Base-by-base conservation (phyloP, 2,888 invertebrate species). In the Pteria penguin region DNA sequence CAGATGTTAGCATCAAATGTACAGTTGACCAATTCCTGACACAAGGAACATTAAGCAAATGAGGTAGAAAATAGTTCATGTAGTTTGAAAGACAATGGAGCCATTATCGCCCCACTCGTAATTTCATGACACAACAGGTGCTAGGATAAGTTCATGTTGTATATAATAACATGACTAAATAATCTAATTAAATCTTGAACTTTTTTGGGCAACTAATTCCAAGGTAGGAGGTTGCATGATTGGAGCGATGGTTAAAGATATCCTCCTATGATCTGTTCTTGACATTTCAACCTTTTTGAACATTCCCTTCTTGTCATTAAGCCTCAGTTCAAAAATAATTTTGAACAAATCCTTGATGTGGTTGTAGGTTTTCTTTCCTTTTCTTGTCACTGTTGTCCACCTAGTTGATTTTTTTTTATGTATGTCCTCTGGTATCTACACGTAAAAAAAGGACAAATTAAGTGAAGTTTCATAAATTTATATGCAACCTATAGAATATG, bases 361-460 rank as follows among this genome's bases (percentile, higher is more conserved):
- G 1, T 11, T 32, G 45, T 78, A 78, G 8, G 24, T 36, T 63
- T 75, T 78, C 52, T 52, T 24, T 8, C 54, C 58, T 31, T 72
- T 67, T 1, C 60, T 55, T 45, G 54, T 58, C 14, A 24, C 22
- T 26, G 67, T 58, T 26, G 75, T 36, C 78, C 78, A 78, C 36
- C 72, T 60, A 4, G 29, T 62, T 27, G 75, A 75, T n/a, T n/a
- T 58, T 78, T 75, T 58, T 75, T 78, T 26, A 61, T 75, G 60
- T 36, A 75, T 0, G 55, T 22, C 62, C 65, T 61, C 52, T 27
- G 18, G 57, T 54, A 62, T 55, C 69, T 61, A 63, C 58, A 62
- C 14, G n/a, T n/a, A 31, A 32, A 62, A 18, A n/a, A 62, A 14
- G 31, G 8, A n/a, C 2, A 31, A 14, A n/a, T 62, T 1, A 31